Conservation (phyloP, 2,113 vertebrate genomes). For the Calyptommatus sinebrachiatus region DNA sequence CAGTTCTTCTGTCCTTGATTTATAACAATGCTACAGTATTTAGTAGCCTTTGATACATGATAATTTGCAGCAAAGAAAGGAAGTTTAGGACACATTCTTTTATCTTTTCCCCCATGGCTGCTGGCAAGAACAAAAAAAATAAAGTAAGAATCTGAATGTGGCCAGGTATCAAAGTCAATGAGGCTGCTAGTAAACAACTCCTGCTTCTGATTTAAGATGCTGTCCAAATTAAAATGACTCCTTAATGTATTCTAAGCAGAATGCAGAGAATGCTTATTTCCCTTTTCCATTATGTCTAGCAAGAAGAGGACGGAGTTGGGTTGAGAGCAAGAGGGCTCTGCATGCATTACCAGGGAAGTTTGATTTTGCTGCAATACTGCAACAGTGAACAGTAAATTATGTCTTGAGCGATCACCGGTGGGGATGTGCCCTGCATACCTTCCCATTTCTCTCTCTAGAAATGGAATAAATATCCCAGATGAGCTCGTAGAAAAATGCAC, state of each 20-base stretch:
- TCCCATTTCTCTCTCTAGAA: background rate
- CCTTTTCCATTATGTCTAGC: background rate
- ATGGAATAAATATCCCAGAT: no score
- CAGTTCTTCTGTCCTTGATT: no score
- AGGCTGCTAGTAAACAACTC: background rate
- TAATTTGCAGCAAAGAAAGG: background rate
- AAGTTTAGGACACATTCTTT: background rate
- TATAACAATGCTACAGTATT: background rate
- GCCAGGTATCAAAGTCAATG: background rate
- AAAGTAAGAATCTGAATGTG: background rate
- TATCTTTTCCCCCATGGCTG: background rate
- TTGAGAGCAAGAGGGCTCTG: background rate
- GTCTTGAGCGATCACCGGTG: background rate
- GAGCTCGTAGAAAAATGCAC: background rate
- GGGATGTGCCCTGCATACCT: background rate
- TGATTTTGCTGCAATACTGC: background rate
- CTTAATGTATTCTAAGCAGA: conserved; percentile 7
- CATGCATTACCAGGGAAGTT: conserved; percentile 1
- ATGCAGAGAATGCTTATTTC: background rate
- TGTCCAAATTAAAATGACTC: background rate
- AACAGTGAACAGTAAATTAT: conserved; percentile 11
- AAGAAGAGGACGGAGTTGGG: background rate
- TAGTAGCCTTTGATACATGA: background rate
- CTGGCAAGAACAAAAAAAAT: background rate
- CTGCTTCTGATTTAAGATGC: background rate